Evolutionary conservation across 2,888 invertebrate genomes (phyloP).

Genomic region (Allygus modestus): DNA sequence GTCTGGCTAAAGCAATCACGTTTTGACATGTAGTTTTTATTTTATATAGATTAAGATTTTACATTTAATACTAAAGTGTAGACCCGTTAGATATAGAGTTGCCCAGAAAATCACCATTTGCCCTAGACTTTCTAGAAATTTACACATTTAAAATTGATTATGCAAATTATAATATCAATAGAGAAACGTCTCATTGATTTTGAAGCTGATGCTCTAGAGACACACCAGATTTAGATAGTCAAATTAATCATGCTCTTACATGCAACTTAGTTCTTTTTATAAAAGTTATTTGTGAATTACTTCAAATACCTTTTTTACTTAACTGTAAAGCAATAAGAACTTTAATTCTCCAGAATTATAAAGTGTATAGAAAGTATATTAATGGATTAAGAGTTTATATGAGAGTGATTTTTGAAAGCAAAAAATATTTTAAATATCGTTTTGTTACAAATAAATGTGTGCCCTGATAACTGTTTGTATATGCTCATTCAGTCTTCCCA

Average conservation of each 20-base stretch:
- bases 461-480: slow-evolving; percentile 35
- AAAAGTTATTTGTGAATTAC: not conserved
- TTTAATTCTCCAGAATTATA: not conserved
- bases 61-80: slow-evolving; percentile 43
- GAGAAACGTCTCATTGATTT: not conserved
- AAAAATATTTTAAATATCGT: slow-evolving; percentile 25
- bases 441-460: slow-evolving; percentile 40
- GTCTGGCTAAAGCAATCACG: slow-evolving; percentile 56
- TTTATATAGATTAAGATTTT: slow-evolving; percentile 56
- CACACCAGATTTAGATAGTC: not conserved
- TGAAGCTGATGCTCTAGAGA: slow-evolving; percentile 22
- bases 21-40: slow-evolving; percentile 45
- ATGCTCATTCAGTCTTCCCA: slow-evolving; percentile 60
- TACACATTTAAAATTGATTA: slow-evolving; percentile 8
- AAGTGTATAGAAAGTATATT: slow-evolving; percentile 21
- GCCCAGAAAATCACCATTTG: slow-evolving; percentile 41
- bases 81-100: slow-evolving; percentile 27
- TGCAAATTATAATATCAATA: not conserved
- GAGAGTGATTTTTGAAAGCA: not conserved
- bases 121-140: slow-evolving; percentile 21
- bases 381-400: slow-evolving; percentile 10
- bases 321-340: slow-evolving; percentile 8
- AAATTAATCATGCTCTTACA: not conserved
- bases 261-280: not conserved
- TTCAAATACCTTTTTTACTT: not conserved